Conservation (phyloP, 2,113 vertebrate species). For the Ceratotherium simum region DNA sequence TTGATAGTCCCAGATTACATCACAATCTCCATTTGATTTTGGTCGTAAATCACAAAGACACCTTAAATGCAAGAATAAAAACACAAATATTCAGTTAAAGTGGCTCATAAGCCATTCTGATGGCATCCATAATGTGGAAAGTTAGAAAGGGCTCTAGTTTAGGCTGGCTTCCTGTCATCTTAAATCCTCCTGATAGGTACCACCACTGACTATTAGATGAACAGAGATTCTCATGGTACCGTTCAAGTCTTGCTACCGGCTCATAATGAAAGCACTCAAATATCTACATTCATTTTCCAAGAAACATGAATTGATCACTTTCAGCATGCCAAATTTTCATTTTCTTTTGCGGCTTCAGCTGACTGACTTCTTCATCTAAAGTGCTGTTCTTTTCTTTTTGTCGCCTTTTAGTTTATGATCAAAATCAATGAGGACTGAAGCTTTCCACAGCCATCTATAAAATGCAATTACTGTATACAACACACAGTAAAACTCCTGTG, state of each 20-base stretch:
- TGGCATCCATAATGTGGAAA: conserved; percentile 53
- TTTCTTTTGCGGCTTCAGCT: conserved; percentile 88
- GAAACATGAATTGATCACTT: conserved; percentile 85
- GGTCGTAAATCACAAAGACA: conserved; percentile 60
- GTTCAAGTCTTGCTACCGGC: conserved; percentile 75
- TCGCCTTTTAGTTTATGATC: conserved; percentile 89
- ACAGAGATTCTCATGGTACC: conserved; percentile 73
- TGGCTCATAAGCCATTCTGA: conserved; percentile 71
- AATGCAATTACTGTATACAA: conserved; percentile 93
- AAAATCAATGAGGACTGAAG: conserved; percentile 94
- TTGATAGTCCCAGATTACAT: conserved; percentile 69
- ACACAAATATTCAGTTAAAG: conserved; percentile 63
- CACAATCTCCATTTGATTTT: conserved; percentile 71
- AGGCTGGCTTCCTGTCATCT: conserved; percentile 75
- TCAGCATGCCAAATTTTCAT: conserved; percentile 82
- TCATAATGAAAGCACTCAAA: conserved; percentile 81
- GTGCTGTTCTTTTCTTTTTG: conserved; percentile 87
- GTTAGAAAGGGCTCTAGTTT: conserved; percentile 77
- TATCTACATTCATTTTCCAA: conserved; percentile 84
- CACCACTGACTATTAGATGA: conserved; percentile 65
- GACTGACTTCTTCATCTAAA: conserved; percentile 87
- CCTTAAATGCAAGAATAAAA: conserved; percentile 77
- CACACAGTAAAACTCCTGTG: conserved; percentile 89
- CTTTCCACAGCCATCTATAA: conserved; percentile 91
- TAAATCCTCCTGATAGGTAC: conserved; percentile 77